Evolutionary conservation across 2,113 vertebrate species (phyloP).

Genomic region (Clinocottus analis): DNA sequence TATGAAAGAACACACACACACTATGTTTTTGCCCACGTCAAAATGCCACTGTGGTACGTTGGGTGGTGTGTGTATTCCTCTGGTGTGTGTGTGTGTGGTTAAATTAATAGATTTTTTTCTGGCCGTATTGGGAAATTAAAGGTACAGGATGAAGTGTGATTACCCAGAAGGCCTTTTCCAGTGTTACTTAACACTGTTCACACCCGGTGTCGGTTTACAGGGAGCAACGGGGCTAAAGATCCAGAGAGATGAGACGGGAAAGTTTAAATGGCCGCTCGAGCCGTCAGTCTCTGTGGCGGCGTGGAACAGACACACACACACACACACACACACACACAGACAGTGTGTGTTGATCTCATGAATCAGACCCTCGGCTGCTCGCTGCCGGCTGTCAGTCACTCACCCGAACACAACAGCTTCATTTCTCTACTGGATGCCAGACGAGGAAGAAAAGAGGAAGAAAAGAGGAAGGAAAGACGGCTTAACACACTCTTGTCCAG

Average conservation of each 20-base stretch:
- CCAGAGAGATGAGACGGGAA: conserved; percentile 10
- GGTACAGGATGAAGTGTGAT: conserved; percentile 60
- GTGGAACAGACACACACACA: conserved; percentile 48
- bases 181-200: conserved; percentile 65
- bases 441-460: too few species aligned
- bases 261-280: conserved; percentile 41
- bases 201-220: background rate
- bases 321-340: too few species aligned
- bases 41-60: background rate
- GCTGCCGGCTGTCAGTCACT: conserved; percentile 69
- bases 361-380: conserved; percentile 63
- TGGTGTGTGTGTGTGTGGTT: conserved; percentile 48
- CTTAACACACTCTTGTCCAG: conserved; percentile 52
- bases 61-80: background rate
- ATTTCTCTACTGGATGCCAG: too few species aligned
- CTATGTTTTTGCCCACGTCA: background rate
- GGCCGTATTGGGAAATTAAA: conserved; percentile 66
- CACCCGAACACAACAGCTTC: conserved; percentile 65
- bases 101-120: conserved; percentile 52
- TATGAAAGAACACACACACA: conserved; percentile 15
- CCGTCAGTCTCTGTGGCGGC: conserved; percentile 50
- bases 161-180: conserved; percentile 60
- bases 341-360: conserved; percentile 67
- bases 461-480: too few species aligned
- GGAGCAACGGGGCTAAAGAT: conserved; percentile 22